A percentile compares a stretch with the other conserved stretches of the same genome.
These are phyloP conservation scores for Etia nguti DNA, from an alignment of 2,113 vertebrate species.

Conservation along the genomic window DNA sequence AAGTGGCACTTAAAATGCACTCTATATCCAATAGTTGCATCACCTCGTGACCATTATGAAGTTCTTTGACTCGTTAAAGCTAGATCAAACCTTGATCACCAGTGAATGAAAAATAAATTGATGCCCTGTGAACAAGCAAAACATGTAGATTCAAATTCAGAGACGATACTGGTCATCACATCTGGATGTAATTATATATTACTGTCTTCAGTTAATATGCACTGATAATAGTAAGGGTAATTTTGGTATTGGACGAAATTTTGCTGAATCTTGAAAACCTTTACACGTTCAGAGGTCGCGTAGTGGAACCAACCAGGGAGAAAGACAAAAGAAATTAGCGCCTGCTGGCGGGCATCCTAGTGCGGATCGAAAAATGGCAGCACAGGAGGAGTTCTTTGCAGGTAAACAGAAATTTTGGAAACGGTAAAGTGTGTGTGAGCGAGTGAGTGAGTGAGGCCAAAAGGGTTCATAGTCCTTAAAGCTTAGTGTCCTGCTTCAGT, in stretches of 20 bases:
- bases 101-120: not conserved
- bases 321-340: not conserved
- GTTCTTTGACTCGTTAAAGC: not conserved
- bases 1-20: not conserved
- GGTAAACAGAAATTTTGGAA: conserved; percentile 19
- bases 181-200: not conserved
- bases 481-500: not conserved
- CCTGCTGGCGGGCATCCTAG: not conserved
- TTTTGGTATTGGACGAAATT: not conserved
- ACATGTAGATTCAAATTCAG: not conserved
- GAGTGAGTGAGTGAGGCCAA: not conserved
- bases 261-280: not conserved
- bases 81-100: not conserved
- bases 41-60: not conserved
- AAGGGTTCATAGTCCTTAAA: not conserved
- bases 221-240: not conserved
- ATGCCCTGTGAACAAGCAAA: not conserved
- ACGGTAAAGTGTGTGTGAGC: not conserved
- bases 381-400: conserved; percentile 38
- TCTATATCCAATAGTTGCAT: not conserved
- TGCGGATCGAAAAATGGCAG: not conserved
- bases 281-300: not conserved
- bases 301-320: not conserved
- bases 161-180: not conserved
- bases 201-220: not conserved